A percentile compares a stretch with the other conserved stretches of the same genome.
Conservation (phyloP, 2,113 vertebrate species). For the Trematomus loennbergii region DNA sequence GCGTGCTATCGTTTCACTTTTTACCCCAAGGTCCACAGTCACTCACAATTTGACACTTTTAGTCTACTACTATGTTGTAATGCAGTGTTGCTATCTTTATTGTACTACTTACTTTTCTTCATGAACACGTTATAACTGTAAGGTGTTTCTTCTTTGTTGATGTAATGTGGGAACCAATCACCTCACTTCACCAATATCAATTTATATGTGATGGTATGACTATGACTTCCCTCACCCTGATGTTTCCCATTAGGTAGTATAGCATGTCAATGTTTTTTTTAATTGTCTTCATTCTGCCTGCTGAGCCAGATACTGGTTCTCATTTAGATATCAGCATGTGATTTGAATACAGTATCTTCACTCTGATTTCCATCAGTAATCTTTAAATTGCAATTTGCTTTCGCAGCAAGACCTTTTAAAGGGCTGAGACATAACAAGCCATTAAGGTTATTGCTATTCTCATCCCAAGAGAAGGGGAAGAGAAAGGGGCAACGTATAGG, state of each 20-base stretch:
- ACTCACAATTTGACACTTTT: background rate
- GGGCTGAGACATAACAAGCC: background rate
- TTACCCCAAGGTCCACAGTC: background rate
- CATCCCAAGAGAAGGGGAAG: conserved; percentile 1
- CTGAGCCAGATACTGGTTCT: background rate
- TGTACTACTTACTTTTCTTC: background rate
- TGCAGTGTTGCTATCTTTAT: background rate
- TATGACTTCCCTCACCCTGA: background rate
- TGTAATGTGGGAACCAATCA: no score
- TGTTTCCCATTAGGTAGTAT: background rate
- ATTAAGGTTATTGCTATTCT: conserved; percentile 6
- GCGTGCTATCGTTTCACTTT: background rate
- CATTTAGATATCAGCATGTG: conserved; percentile 7
- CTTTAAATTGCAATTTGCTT: conserved; percentile 1
- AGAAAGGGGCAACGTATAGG: background rate
- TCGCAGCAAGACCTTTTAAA: conserved; percentile 5
- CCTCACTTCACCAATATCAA: background rate
- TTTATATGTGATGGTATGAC: background rate
- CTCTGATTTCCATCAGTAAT: conserved; percentile 5
- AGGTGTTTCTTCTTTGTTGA: background rate
- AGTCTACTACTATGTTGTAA: background rate
- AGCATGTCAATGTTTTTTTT: background rate
- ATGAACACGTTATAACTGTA: background rate
- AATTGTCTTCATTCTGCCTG: background rate
- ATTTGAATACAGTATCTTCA: background rate